Conservation (phyloP, 2,888 invertebrate species). For the Heteromurus nitidus region DNA sequence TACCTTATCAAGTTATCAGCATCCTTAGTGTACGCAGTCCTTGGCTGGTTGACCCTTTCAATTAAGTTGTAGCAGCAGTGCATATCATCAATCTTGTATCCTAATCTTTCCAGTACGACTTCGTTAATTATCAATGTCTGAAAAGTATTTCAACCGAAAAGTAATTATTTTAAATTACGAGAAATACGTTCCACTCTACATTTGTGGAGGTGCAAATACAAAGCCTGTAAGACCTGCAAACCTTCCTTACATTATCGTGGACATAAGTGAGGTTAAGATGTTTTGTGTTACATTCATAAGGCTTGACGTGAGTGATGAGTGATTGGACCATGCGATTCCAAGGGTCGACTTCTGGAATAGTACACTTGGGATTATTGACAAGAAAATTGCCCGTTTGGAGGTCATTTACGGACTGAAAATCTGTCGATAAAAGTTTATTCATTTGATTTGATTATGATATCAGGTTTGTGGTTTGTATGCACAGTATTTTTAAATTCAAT, state of each 20-base stretch:
- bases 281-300: conserved; percentile 14
- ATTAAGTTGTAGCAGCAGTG: conserved; percentile 64
- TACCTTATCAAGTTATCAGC: conserved; percentile 49
- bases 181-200: too few species aligned
- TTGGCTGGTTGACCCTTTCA: conserved; percentile 51
- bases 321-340: conserved; percentile 51
- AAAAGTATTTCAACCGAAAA: neutral
- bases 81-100: conserved; percentile 43
- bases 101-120: conserved; percentile 19
- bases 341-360: conserved; percentile 56
- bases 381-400: neutral
- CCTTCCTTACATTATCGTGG: neutral
- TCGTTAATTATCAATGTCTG: conserved; percentile 59
- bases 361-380: conserved; percentile 59
- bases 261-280: conserved; percentile 23
- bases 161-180: neutral
- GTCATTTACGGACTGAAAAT: conserved; percentile 16
- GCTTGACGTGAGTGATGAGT: conserved; percentile 6
- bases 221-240: too few species aligned
- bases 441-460: neutral
- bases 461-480: neutral
- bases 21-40: conserved; percentile 24
- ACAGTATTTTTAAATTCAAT: neutral
- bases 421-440: neutral
- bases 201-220: too few species aligned